Base-by-base conservation (phyloP, 2,888 invertebrate species). In the Eristalis pertinax region DNA sequence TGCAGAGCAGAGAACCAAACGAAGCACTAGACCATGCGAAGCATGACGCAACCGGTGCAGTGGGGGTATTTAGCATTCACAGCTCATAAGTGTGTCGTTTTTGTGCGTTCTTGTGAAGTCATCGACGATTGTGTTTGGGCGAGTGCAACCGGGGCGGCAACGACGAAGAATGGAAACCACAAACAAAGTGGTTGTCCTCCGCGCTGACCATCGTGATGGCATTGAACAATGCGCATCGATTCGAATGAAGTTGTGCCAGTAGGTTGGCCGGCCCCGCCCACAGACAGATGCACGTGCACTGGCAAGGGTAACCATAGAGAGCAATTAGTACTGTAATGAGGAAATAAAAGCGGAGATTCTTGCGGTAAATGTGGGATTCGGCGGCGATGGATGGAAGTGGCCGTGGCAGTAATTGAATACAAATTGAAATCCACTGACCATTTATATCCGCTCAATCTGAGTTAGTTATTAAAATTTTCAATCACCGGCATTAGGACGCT, bases 301-400 rank as follows among this genome's bases (percentile, higher is more conserved):
- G 1, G 35, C 26, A 60, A 26, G n/a, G 68, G 38, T 24, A 32
- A 58, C 32, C 64, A 63, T 15, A 22, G 19, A 19, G 67, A 64
- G 64, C 72, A 84, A 87, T 87, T 84, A 84, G 67, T 29, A 76
- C 79, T 73, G 67, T 87, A 87, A 87, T 87, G 84, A 87, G 87
- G 87, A 87, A 87, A 87, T 87, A 79, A 79, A 84, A 69, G 75
- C 68, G 70, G 84, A 84, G 50, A 79, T 75, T 84, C 76, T 73
- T 87, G 84, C 69, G 87, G 87, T 73, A 63, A 73, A 22, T 63
- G 78, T 41, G 67, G 62, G 64, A 22, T 13, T 11, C 68, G 43
- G 38, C 13, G 32, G 41, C 70, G 75, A 24, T 41, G 58, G 60
- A 26, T 72, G 72, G 75, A 72, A 84, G 76, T 80, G 75, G 50